These are phyloP conservation scores for Habroteleia sp. DNA, from an alignment of 2,888 invertebrate genomes.

Conservation along the genomic window DNA sequence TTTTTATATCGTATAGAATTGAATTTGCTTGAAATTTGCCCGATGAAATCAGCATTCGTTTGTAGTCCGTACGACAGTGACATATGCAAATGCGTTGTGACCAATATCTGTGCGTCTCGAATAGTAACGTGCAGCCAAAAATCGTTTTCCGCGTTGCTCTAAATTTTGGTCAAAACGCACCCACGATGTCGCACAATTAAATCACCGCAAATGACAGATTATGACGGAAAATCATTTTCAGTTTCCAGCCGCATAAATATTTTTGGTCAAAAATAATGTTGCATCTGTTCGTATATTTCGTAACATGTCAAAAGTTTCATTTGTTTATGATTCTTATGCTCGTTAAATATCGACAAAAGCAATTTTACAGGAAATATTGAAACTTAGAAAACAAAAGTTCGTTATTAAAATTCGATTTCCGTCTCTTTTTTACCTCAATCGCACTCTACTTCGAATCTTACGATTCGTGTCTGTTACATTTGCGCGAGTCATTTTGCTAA, in stretches of 20 bases:
- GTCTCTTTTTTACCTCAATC: slow-evolving; percentile 11
- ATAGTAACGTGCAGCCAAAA: slow-evolving; percentile 22
- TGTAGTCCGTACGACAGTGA: slow-evolving; percentile 36
- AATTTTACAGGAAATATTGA: neutral
- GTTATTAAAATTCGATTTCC: slow-evolving; percentile 34
- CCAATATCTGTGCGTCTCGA: slow-evolving; percentile 41
- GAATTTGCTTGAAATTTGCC: slow-evolving; percentile 18
- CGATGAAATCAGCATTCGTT: slow-evolving; percentile 38
- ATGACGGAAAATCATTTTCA: slow-evolving; percentile 45
- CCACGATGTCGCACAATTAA: slow-evolving; percentile 28
- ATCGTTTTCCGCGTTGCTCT: slow-evolving; percentile 14
- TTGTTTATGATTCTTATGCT: too few relatives aligned
- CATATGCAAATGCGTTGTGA: slow-evolving; percentile 47
- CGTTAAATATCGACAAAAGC: too few relatives aligned
- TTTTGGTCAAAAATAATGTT: slow-evolving; percentile 15
- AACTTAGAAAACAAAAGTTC: slow-evolving; percentile 1
- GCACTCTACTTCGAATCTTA: slow-evolving; percentile 23
- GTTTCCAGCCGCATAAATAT: slow-evolving; percentile 10
- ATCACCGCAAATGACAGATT: slow-evolving; percentile 24
- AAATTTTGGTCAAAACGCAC: slow-evolving; percentile 14
- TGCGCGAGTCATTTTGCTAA: slow-evolving; percentile 22
- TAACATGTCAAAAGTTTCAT: neutral
- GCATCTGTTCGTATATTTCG: neutral
- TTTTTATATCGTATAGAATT: slow-evolving; percentile 22
- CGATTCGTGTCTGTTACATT: slow-evolving; percentile 15